Percentiles rank a stretch among this genome's conserved stretches.
Conservation (phyloP, 2,888 invertebrate species). For the Oscheius sp. region DNA sequence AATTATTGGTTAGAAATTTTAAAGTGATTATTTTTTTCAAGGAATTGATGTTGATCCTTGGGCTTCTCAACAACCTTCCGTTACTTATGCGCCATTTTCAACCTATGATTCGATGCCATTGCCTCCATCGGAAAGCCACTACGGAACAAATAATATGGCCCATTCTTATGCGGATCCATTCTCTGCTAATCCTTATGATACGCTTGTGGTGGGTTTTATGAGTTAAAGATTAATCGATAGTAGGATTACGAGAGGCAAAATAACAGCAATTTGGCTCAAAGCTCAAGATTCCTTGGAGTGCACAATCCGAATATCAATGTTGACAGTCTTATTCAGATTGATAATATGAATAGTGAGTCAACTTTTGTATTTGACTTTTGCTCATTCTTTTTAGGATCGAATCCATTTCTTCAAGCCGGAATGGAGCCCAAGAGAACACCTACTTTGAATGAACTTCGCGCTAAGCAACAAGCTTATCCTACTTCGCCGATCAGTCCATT, state of each 20-base stretch:
- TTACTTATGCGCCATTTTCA: constrained; percentile 7
- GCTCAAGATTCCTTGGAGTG: constrained; percentile 89
- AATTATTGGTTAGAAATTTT: neutral
- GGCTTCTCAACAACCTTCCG: constrained; percentile 41
- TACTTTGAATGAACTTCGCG: constrained; percentile 75
- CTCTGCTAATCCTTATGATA: constrained; percentile 30
- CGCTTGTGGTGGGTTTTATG: constrained; percentile 12
- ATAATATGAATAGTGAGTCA: constrained; percentile 78
- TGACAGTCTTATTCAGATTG: constrained; percentile 90
- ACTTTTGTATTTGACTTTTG: neutral
- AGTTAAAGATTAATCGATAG: neutral
- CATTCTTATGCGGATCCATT: constrained; percentile 48
- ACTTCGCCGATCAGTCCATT: constrained; percentile 35
- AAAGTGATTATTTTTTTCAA: neutral
- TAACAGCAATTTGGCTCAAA: constrained; percentile 28
- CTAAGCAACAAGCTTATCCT: constrained; percentile 53
- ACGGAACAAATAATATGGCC: neutral
- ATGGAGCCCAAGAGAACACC: constrained; percentile 76
- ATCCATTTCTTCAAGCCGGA: constrained; percentile 76
- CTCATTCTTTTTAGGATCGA: constrained; percentile 41
- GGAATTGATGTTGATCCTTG: constrained; percentile 73
- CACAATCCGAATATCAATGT: constrained; percentile 76
- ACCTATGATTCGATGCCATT: constrained; percentile 62
- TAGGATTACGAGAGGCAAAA: constrained; percentile 15
- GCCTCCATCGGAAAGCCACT: constrained; percentile 3